phyloP scores from a whole-genome alignment of 2,113 vertebrate genomes.

The Entelurus aequoreus region DNA sequence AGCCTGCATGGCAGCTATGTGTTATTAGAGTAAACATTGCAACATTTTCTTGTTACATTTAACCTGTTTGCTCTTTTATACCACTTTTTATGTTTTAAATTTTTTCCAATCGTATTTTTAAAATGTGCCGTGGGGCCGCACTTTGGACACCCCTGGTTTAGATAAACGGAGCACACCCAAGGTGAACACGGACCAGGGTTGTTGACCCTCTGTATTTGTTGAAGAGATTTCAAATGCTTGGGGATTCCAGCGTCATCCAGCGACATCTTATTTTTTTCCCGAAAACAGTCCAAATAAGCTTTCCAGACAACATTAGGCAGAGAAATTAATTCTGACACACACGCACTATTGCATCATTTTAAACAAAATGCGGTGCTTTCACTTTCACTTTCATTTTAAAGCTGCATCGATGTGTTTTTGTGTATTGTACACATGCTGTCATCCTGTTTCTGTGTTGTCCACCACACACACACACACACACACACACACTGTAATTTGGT shows the following conservation, averaged over 20 bases:
- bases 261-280: not conserved
- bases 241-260: not conserved
- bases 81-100: too few species aligned
- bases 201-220: slow-evolving; percentile 18
- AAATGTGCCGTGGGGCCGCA: too few species aligned
- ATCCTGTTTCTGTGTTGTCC: slow-evolving; percentile 29
- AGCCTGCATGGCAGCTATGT: too few species aligned
- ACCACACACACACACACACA: slow-evolving; percentile 39
- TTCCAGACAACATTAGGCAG: not conserved
- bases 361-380: too few species aligned
- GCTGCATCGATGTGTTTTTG: too few species aligned
- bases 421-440: slow-evolving; percentile 9
- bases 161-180: slow-evolving; percentile 37
- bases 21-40: too few species aligned
- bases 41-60: too few species aligned
- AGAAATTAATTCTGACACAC: not conserved
- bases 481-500: too few species aligned
- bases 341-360: not conserved
- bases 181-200: slow-evolving; percentile 34
- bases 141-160: too few species aligned
- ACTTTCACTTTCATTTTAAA: too few species aligned
- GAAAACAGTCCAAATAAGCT: not conserved
- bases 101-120: too few species aligned
- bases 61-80: too few species aligned
- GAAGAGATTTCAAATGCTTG: slow-evolving; percentile 15